Base-by-base conservation (phyloP, 35 echinoderm and acorn worm genomes). In the Nesometra sesokonis region DNA sequence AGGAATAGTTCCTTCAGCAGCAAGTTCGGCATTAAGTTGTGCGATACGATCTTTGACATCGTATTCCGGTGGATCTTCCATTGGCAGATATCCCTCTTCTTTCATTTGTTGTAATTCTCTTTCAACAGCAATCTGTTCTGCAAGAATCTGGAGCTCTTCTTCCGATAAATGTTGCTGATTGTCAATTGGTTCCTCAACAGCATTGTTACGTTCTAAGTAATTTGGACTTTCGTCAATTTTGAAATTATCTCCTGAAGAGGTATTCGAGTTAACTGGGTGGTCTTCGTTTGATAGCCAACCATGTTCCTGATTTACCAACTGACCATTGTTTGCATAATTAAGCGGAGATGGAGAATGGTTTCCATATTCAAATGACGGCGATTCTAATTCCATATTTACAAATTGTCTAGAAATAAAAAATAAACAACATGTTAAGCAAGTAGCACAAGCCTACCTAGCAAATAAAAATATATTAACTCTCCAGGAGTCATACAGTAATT, bases 11-110 rank as follows among this genome's bases (percentile, higher is more conserved):
- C 81, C 81, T 39, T 83, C 81, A 9, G n/a, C 37, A 17, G 81
- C 81, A 17, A 83, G 81, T 83, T 83, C 81, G 11, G 34, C 81
- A 83, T 83, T 83, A 27, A 83, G 37, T 39, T 83, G 81, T 38
- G 34, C 37, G 27, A 83, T 83, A 37, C 81, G 34, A 11, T 83
- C 34, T 29, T 9, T 39, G 11, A 83, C 81, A 29, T 83, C 35
- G 38, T 83, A 83, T 39, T 83, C 81, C 15, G 81, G 81, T 37
- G 81, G 81, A 23, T 83, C 81, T n/a, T 83, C 81, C 33, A 38
- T 21, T 17, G 81, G 81, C 15, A 83, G 37, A 11, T 17, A 83
- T 38, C 81, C 81, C 35, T 83, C 81, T 23, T 83, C 81, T 17
- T 38, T 35, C 35, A 83, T 38, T 30, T 83, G 34, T 39, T 83